Conservation (phyloP, 2,113 vertebrate genomes). For the Myotis brandtii region DNA sequence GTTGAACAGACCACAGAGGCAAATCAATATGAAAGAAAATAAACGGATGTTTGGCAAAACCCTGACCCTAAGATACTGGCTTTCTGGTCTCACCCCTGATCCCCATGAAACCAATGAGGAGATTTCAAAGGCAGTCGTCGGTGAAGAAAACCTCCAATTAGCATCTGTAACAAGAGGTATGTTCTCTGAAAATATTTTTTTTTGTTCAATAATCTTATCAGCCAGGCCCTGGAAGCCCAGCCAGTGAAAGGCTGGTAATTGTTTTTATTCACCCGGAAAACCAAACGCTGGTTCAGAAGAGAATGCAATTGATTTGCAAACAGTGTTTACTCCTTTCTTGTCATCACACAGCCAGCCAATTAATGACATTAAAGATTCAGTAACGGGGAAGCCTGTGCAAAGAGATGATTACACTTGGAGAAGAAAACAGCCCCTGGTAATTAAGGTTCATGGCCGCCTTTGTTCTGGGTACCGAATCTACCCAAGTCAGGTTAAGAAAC, state of each 20-base stretch:
- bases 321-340: constrained; percentile 80
- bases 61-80: constrained; percentile 55
- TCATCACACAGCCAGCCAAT: constrained; percentile 84
- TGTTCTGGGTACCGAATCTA: background rate
- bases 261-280: constrained; percentile 79
- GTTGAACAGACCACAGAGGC: background rate
- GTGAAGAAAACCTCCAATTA: constrained; percentile 78
- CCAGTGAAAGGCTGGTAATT: constrained; percentile 60
- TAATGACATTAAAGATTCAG: constrained; percentile 88
- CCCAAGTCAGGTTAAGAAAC: constrained; percentile 36
- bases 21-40: background rate
- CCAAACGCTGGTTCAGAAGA: constrained; percentile 74
- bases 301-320: constrained; percentile 86
- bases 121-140: constrained; percentile 64
- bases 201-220: constrained; percentile 71
- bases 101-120: constrained; percentile 83
- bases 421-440: background rate
- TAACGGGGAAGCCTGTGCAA: constrained; percentile 63
- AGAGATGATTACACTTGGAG: constrained; percentile 15
- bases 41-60: background rate
- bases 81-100: constrained; percentile 70
- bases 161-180: constrained; percentile 25
- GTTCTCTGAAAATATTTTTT: constrained; percentile 7
- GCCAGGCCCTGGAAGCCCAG: constrained; percentile 54
- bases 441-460: constrained; percentile 36